These are phyloP conservation scores for Drosophila subsilvestris DNA, from an alignment of 2,888 invertebrate genomes.

Conservation along the genomic window DNA sequence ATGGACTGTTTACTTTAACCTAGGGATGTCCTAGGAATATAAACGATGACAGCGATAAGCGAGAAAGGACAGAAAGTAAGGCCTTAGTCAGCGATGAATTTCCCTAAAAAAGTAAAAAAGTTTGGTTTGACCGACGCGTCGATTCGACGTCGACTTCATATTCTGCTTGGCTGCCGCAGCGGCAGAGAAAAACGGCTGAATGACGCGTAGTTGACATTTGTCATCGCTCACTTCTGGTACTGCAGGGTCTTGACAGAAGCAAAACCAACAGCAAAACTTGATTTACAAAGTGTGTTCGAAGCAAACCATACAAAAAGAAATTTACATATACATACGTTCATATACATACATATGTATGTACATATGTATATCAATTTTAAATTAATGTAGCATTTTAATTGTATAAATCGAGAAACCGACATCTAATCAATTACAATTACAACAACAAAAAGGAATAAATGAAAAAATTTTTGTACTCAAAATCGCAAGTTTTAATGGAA, in stretches of 20 bases:
- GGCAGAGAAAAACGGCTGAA: too few species aligned
- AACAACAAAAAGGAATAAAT: conserved; percentile 56
- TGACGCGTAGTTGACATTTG: too few species aligned
- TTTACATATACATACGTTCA: conserved; percentile 60
- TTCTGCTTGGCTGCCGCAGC: too few species aligned
- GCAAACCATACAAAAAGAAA: conserved; percentile 29
- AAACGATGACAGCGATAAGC: too few species aligned
- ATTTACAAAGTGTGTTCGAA: conserved; percentile 80
- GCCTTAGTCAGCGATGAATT: too few species aligned
- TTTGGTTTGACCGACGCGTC: too few species aligned
- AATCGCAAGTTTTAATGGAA: not conserved
- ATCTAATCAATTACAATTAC: conserved; percentile 75
- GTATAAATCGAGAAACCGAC: conserved; percentile 62
- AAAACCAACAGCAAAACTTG: conserved; percentile 50
- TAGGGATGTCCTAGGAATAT: too few species aligned
- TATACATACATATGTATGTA: conserved; percentile 23
- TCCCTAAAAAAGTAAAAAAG: too few species aligned
- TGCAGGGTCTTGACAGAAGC: conserved; percentile 44
- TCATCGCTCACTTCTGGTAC: too few species aligned
- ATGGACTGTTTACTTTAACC: too few species aligned
- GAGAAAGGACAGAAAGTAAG: too few species aligned
- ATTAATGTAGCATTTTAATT: conserved; percentile 71
- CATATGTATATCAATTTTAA: conserved; percentile 74
- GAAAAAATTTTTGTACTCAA: conserved; percentile 74
- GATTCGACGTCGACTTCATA: too few species aligned